Evolutionary conservation across 1,140 invertebrate genomes (phyloP), one percentile per base, ranked within the genome.

Genomic region (Zophobas morio): DNA sequence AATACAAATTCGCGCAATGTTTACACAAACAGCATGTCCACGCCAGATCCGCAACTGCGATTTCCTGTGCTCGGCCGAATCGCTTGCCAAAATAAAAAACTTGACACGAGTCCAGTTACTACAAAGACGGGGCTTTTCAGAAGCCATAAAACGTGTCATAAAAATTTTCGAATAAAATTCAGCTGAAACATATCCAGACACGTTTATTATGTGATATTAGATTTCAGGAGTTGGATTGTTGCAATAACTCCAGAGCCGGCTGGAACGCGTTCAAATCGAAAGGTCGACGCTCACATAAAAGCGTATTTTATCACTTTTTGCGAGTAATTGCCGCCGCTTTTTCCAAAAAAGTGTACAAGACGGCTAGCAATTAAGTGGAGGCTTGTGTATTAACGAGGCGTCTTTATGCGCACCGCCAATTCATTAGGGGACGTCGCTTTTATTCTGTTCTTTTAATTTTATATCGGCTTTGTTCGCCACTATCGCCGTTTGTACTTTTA

Each of bases 331-430:
- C n/a, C n/a, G n/a, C n/a, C n/a, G n/a, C n/a, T n/a, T n/a, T n/a
- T n/a, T n/a, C n/a, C n/a, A n/a, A n/a, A n/a, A n/a, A n/a, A n/a
- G n/a, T n/a, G n/a, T n/a, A n/a, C n/a, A n/a, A n/a, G n/a, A n/a
- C n/a, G n/a, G n/a, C n/a, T n/a, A n/a, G n/a, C 60, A 66, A 66
- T 66, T 66, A 66, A 66, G 37, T 66, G 60, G 60, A 66, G 60
- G 40, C 60, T 66, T 66, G 60, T 66, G 40, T 66, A 66, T 66
- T 66, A 66, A 66, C 60, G 37, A 66, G 60, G 60, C 60, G 60
- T 66, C 60, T 66, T 66, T 66, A 66, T 66, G 60, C 39, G 20
- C 37, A 1, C 60, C 60, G 60, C 60, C 60, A 66, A 66, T 66
- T 66, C 60, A 66, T 66, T 66, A 66, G 37, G 60, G n/a, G 6